A percentile compares a stretch with the other conserved stretches of the same genome.
Conservation (phyloP, 2,797 vertebrate species). For the Jordanella pulchra region DNA sequence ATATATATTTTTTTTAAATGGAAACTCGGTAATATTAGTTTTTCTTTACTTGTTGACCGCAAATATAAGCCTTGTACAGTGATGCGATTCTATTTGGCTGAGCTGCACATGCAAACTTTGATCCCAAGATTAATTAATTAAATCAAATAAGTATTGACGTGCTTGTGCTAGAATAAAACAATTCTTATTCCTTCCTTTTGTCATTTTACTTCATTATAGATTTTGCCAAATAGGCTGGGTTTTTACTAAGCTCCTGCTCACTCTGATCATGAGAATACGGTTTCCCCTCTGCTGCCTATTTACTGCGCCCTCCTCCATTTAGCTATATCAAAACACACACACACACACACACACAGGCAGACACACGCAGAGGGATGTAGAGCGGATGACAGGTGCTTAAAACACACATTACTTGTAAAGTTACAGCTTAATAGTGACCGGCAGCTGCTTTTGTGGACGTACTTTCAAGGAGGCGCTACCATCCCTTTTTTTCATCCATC, state of each 20-base stretch:
- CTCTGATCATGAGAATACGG: slow-evolving; percentile 19
- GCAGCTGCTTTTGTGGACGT: slow-evolving; percentile 53
- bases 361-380: slow-evolving; percentile 53
- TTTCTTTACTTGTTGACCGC: neutral
- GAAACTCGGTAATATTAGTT: slow-evolving; percentile 83
- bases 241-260: neutral
- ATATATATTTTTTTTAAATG: too few species aligned
- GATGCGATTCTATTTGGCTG: neutral
- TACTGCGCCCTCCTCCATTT: slow-evolving; percentile 13
- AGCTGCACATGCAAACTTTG: too few species aligned
- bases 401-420: slow-evolving; percentile 67
- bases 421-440: slow-evolving; percentile 60
- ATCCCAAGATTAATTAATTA: too few species aligned
- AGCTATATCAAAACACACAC: too few species aligned
- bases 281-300: slow-evolving; percentile 10
- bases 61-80: neutral
- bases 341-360: slow-evolving; percentile 5
- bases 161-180: neutral
- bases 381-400: slow-evolving; percentile 60
- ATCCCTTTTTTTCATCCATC: slow-evolving; percentile 45
- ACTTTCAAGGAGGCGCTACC: slow-evolving; percentile 3
- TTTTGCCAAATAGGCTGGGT: neutral
- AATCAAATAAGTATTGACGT: too few species aligned
- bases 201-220: slow-evolving; percentile 26
- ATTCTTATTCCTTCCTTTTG: neutral